phyloP scores from a whole-genome alignment of 2,113 vertebrate genomes.

The Cheilinus undulatus region DNA sequence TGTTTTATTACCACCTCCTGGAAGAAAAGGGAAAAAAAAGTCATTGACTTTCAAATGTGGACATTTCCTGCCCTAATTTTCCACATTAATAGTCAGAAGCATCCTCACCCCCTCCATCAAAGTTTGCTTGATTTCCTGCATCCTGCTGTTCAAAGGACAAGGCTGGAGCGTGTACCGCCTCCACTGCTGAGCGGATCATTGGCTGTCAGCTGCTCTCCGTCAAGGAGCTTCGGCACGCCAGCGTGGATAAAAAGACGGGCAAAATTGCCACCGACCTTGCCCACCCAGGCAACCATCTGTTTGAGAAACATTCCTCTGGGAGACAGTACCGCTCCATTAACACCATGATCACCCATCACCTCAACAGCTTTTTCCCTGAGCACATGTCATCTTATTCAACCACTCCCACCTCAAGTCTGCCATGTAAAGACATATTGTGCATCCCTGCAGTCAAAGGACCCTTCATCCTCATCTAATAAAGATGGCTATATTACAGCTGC shows the following conservation, averaged over 20 bases:
- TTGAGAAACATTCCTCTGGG: slow-evolving; percentile 62
- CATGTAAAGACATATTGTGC: slow-evolving; percentile 28
- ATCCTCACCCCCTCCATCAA: slow-evolving; percentile 25
- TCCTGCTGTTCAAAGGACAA: slow-evolving; percentile 47
- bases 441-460: slow-evolving; percentile 15
- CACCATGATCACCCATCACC: slow-evolving; percentile 65
- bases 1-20: not conserved
- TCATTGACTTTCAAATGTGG: slow-evolving; percentile 27
- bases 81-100: slow-evolving; percentile 34
- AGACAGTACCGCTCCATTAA: slow-evolving; percentile 68
- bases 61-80: slow-evolving; percentile 16
- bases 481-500: slow-evolving; percentile 29
- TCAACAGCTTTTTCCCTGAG: slow-evolving; percentile 49
- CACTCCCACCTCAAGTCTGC: slow-evolving; percentile 31
- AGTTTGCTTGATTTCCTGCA: slow-evolving; percentile 30
- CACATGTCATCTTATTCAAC: slow-evolving; percentile 49
- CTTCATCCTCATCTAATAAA: slow-evolving; percentile 35
- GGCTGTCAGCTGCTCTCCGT: slow-evolving; percentile 58
- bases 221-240: slow-evolving; percentile 57
- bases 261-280: slow-evolving; percentile 60
- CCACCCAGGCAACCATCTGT: slow-evolving; percentile 65
- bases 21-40: not conserved
- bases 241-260: slow-evolving; percentile 39
- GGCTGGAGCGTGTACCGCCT: slow-evolving; percentile 32
- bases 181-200: slow-evolving; percentile 60